These are phyloP conservation scores for Lasioglossum villosulum DNA, from an alignment of 2,888 invertebrate genomes.

Conservation along the genomic window DNA sequence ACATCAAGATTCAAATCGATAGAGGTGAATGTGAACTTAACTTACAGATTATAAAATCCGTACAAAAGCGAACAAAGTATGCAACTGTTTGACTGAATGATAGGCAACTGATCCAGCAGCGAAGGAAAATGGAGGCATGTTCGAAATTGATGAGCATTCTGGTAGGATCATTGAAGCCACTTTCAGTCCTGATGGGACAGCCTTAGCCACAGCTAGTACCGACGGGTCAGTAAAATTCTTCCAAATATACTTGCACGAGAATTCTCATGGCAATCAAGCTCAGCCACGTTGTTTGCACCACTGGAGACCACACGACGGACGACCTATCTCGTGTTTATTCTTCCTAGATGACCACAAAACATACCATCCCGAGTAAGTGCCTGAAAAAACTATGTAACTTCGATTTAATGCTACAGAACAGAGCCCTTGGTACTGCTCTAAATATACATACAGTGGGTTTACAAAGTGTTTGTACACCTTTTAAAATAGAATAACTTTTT, in stretches of 20 bases:
- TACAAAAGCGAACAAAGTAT: slow-evolving; percentile 55
- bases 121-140: slow-evolving; percentile 79
- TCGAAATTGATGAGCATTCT: slow-evolving; percentile 87
- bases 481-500: too few species aligned
- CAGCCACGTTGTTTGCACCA: slow-evolving; percentile 94
- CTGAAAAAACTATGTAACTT: background rate
- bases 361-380: slow-evolving; percentile 90
- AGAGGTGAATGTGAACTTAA: slow-evolving; percentile 62
- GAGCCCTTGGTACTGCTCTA: background rate
- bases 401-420: background rate
- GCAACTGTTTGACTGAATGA: slow-evolving; percentile 56
- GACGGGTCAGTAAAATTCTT: slow-evolving; percentile 97
- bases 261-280: slow-evolving; percentile 84
- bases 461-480: too few species aligned
- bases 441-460: background rate
- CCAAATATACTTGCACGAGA: slow-evolving; percentile 91
- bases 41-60: slow-evolving; percentile 43
- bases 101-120: slow-evolving; percentile 78
- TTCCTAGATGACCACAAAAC: slow-evolving; percentile 97
- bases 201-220: slow-evolving; percentile 94
- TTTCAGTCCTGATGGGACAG: slow-evolving; percentile 97
- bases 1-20: slow-evolving; percentile 75
- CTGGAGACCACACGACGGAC: slow-evolving; percentile 96
- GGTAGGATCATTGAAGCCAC: slow-evolving; percentile 92
- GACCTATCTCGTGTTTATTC: slow-evolving; percentile 94